phyloP scores from a whole-genome alignment of 2,113 vertebrate species.

The Thinocorus orbignyianus region DNA sequence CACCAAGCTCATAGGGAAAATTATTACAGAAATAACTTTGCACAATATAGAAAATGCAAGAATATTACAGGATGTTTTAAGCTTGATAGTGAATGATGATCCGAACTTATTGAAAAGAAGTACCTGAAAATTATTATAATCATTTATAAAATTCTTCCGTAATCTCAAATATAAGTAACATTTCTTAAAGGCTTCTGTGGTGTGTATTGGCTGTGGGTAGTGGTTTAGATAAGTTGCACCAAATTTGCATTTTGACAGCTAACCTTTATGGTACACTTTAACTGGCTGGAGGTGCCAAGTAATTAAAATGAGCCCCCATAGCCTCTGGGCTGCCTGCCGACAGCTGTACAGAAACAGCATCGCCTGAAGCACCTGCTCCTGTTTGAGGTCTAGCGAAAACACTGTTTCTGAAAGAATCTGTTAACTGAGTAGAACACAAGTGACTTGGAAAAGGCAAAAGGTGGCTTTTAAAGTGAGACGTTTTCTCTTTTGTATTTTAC shows the following conservation, averaged over 20 bases:
- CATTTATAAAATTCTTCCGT: rapidly evolving
- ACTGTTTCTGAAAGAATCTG: background rate
- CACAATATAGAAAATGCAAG: background rate
- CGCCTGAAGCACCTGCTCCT: background rate
- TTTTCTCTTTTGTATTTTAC: background rate
- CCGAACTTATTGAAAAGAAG: background rate
- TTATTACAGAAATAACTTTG: background rate
- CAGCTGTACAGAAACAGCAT: background rate
- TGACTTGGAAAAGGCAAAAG: background rate
- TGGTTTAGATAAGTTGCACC: background rate
- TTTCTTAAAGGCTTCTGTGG: background rate
- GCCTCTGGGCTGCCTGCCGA: background rate
- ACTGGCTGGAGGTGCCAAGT: background rate
- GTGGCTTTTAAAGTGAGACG: background rate
- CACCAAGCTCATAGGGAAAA: background rate
- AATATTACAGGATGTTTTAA: background rate
- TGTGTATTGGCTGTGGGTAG: background rate
- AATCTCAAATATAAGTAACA: background rate
- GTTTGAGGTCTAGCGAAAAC: background rate
- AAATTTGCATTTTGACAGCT: background rate
- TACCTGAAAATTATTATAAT: background rate
- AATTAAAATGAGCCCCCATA: conserved; percentile 26
- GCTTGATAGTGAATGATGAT: background rate
- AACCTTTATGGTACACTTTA: background rate
- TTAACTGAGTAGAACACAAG: background rate